Evolutionary conservation across 2,888 invertebrate genomes (phyloP).

Genomic region (Gnatocerus cornutus): DNA sequence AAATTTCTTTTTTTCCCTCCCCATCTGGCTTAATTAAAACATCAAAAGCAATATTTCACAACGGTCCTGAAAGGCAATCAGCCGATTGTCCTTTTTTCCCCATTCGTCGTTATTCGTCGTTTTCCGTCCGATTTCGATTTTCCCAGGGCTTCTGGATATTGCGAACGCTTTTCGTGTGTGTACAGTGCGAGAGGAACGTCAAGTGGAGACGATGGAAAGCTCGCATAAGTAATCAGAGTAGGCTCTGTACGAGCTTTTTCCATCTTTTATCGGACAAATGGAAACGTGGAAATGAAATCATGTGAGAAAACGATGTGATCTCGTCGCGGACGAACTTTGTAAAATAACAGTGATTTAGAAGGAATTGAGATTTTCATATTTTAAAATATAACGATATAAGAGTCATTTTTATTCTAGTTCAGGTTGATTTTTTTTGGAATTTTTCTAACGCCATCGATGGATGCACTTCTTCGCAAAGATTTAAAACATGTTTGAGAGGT

Average conservation of each 20-base stretch:
- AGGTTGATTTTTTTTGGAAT: not conserved
- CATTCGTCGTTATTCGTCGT: constrained; percentile 41
- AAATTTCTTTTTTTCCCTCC: not conserved
- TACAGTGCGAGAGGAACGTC: constrained; percentile 46
- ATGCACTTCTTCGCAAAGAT: constrained; percentile 28
- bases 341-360: constrained; percentile 22
- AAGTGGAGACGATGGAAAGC: constrained; percentile 45
- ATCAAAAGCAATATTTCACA: constrained; percentile 44
- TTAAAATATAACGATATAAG: not conserved
- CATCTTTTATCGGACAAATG: constrained; percentile 15
- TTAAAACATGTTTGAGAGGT: constrained; percentile 46
- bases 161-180: constrained; percentile 45
- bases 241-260: constrained; percentile 33
- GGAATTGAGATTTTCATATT: constrained; percentile 35
- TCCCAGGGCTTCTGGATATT: constrained; percentile 51
- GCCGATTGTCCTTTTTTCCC: constrained; percentile 44
- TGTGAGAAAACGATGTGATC: constrained; percentile 29
- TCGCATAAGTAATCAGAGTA: constrained; percentile 40
- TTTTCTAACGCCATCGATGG: constrained; percentile 32
- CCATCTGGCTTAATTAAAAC: constrained; percentile 37
- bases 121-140: constrained; percentile 45
- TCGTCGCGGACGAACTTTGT: constrained; percentile 1
- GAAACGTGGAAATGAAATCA: constrained; percentile 2
- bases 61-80: constrained; percentile 46
- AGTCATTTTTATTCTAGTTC: not conserved